Percentiles rank a stretch among this genome's conserved stretches.
Conservation (phyloP, 2,113 vertebrate genomes). For the Psephotus haematonotus region DNA sequence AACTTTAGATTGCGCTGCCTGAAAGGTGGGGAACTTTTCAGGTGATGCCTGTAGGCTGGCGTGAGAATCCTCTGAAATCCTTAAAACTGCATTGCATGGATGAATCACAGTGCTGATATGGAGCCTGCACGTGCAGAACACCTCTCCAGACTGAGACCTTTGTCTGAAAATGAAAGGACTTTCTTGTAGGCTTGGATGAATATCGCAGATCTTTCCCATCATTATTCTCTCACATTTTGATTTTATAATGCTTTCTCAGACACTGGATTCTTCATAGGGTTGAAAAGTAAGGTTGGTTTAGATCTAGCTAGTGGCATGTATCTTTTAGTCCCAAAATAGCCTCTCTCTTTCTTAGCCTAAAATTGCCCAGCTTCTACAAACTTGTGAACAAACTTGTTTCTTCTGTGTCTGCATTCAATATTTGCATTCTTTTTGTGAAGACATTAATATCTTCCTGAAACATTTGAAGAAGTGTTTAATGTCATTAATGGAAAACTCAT, state of each 20-base stretch:
- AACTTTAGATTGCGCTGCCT: neutral
- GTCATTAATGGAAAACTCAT: neutral
- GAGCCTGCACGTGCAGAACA: neutral
- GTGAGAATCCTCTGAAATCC: neutral
- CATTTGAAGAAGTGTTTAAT: neutral
- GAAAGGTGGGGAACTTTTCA: neutral
- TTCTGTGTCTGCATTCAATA: neutral
- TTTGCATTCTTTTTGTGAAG: neutral
- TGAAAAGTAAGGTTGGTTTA: neutral
- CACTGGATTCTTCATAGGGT: neutral
- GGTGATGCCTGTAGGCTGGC: neutral
- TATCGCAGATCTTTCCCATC: neutral
- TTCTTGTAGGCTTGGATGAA: neutral
- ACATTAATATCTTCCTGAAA: neutral
- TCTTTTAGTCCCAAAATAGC: neutral
- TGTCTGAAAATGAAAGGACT: neutral
- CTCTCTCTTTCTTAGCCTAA: neutral
- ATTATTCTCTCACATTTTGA: neutral
- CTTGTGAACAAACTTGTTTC: neutral
- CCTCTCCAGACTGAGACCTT: neutral
- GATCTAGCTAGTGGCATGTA: neutral
- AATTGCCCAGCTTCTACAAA: neutral
- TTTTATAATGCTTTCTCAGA: neutral
- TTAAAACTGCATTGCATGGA: neutral
- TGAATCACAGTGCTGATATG: neutral